These are phyloP conservation scores for Holcopasites calliopsidis DNA, from an alignment of 1,140 invertebrate genomes.

Conservation along the genomic window DNA sequence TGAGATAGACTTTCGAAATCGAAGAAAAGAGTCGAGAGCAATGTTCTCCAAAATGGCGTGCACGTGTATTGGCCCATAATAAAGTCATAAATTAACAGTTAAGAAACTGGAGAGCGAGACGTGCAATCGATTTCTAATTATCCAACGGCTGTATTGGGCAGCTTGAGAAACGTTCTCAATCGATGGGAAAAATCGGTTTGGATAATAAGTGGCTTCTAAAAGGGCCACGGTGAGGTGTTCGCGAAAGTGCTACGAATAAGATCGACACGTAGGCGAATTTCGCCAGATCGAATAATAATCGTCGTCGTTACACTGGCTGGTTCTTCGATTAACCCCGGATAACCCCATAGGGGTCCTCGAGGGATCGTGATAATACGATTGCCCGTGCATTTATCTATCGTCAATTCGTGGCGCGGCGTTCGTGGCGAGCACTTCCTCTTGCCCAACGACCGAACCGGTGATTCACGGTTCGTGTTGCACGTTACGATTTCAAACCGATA, in stretches of 20 bases:
- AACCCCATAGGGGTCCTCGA: conserved; percentile 50
- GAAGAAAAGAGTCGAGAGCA: no score
- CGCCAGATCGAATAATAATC: conserved; percentile 55
- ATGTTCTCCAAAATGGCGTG: not conserved
- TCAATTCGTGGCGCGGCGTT: conserved; percentile 48
- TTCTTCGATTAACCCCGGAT: conserved; percentile 68
- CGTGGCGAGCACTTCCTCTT: conserved; percentile 48
- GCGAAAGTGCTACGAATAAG: conserved; percentile 22
- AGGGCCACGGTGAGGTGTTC: conserved; percentile 11
- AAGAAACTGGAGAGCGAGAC: not conserved
- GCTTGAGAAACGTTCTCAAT: conserved; percentile 22
- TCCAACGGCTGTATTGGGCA: not conserved
- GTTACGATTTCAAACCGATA: conserved; percentile 48
- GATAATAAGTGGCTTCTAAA: conserved; percentile 37
- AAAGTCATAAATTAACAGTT: not conserved
- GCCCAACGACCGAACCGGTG: conserved; percentile 54
- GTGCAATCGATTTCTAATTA: not conserved
- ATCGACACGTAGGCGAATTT: conserved; percentile 44
- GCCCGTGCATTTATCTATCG: conserved; percentile 59
- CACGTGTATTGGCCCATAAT: no score
- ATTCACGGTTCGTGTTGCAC: conserved; percentile 65
- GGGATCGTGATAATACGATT: conserved; percentile 66
- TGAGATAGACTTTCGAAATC: no score
- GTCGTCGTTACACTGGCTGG: conserved; percentile 45
- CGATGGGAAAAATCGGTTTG: not conserved